Conservation (phyloP, 2,888 invertebrate genomes). For the Iselma pallidipennis region DNA sequence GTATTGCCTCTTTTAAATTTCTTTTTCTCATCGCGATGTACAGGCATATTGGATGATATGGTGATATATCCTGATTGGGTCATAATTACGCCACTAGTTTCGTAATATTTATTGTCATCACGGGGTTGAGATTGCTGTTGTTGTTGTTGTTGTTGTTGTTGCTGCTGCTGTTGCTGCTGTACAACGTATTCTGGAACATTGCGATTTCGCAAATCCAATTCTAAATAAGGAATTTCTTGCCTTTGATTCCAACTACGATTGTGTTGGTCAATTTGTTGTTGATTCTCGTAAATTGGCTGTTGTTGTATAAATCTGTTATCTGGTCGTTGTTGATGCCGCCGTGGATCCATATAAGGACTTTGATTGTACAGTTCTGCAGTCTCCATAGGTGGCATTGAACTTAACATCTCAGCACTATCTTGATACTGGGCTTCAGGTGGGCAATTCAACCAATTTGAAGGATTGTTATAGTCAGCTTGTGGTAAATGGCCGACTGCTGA, state of each 20-base stretch:
- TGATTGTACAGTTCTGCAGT: conserved; percentile 59
- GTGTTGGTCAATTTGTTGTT: conserved; percentile 45
- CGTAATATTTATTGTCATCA: conserved; percentile 54
- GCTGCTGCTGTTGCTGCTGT: conserved; percentile 47
- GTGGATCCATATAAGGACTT: conserved; percentile 49
- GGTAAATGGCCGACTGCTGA: conserved; percentile 60
- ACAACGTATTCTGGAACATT: conserved; percentile 58
- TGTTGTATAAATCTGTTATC: conserved; percentile 28
- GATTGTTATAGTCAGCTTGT: conserved; percentile 62
- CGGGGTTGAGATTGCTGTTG: not conserved
- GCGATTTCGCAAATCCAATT: conserved; percentile 58
- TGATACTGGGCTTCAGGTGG: conserved; percentile 55
- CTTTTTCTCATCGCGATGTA: conserved; percentile 60
- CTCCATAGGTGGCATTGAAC: conserved; percentile 66
- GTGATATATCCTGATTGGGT: conserved; percentile 79
- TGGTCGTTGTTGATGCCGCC: conserved; percentile 39
- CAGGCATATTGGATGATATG: conserved; percentile 64
- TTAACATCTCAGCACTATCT: conserved; percentile 62
- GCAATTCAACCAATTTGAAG: conserved; percentile 61
- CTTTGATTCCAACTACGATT: conserved; percentile 50
- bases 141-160: conserved; percentile 44
- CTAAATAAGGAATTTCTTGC: conserved; percentile 54
- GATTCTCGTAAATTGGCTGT: conserved; percentile 48
- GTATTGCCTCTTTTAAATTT: conserved; percentile 72
- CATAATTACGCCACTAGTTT: conserved; percentile 67